These are phyloP conservation scores for Florisuga fusca DNA, from an alignment of 2,797 vertebrate genomes.

Conservation along the genomic window DNA sequence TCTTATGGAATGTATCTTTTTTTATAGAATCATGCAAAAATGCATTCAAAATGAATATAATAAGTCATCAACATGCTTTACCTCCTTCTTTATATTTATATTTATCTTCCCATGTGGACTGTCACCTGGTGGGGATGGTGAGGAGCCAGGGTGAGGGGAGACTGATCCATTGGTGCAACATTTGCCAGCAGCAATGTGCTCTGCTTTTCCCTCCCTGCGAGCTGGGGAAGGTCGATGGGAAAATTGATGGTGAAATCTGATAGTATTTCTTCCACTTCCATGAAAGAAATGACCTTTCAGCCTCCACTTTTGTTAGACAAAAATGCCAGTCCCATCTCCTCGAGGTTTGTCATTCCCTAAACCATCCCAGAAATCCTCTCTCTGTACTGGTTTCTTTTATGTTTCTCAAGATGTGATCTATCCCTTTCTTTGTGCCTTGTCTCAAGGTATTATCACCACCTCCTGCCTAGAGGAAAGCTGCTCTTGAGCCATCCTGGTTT, in stretches of 20 bases:
- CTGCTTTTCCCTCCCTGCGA: neutral
- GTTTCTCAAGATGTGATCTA: neutral
- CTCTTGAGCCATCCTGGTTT: neutral
- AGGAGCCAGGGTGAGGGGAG: neutral
- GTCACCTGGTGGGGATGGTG: neutral
- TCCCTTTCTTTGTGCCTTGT: neutral
- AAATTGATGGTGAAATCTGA: neutral
- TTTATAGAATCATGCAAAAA: conserved; percentile 34
- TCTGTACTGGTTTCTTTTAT: neutral
- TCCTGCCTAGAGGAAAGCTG: neutral
- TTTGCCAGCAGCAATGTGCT: neutral
- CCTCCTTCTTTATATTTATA: conserved; percentile 41
- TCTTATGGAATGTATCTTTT: conserved; percentile 44
- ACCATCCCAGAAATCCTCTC: neutral
- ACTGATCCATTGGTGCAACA: neutral
- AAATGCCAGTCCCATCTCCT: neutral
- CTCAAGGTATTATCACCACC: neutral
- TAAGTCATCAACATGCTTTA: conserved; percentile 61
- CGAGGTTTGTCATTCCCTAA: neutral
- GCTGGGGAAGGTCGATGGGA: neutral
- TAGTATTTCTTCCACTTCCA: neutral
- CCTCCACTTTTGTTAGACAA: neutral
- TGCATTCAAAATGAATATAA: conserved; percentile 66
- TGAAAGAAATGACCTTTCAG: neutral
- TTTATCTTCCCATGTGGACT: conserved; percentile 25